phyloP scores from a whole-genome alignment of 2,888 invertebrate species.

The Parasteatoda lunata region DNA sequence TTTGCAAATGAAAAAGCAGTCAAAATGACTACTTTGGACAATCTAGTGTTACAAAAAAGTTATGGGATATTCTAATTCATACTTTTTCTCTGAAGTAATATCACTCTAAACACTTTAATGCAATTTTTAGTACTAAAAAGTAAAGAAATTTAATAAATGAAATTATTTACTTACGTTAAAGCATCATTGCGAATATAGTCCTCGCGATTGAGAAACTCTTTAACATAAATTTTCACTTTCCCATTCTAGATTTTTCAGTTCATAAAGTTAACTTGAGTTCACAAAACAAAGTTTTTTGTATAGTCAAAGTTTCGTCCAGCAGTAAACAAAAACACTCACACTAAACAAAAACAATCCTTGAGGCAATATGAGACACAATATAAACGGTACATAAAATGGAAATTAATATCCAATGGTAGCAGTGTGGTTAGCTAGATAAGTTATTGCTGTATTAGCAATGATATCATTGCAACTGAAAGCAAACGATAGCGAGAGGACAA shows the following conservation, averaged over 20 bases:
- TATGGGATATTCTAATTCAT: too few species aligned
- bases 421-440: constrained; percentile 16
- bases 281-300: too few species aligned
- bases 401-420: background rate
- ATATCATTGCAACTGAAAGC: constrained; percentile 7
- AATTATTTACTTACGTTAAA: constrained; percentile 34
- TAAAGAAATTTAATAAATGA: background rate
- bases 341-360: background rate
- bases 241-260: background rate
- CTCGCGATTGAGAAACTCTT: background rate
- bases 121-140: background rate
- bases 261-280: too few species aligned
- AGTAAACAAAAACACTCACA: background rate
- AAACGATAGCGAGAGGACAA: constrained; percentile 36
- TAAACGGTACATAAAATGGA: background rate
- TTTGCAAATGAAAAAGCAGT: too few species aligned
- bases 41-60: too few species aligned
- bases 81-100: too few species aligned
- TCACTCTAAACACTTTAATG: background rate
- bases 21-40: too few species aligned
- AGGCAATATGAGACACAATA: background rate
- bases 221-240: background rate
- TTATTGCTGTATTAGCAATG: background rate
- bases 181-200: constrained; percentile 19
- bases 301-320: background rate